Evolutionary conservation across 2,888 invertebrate genomes (phyloP).

Genomic region (Lochmaea capreae): DNA sequence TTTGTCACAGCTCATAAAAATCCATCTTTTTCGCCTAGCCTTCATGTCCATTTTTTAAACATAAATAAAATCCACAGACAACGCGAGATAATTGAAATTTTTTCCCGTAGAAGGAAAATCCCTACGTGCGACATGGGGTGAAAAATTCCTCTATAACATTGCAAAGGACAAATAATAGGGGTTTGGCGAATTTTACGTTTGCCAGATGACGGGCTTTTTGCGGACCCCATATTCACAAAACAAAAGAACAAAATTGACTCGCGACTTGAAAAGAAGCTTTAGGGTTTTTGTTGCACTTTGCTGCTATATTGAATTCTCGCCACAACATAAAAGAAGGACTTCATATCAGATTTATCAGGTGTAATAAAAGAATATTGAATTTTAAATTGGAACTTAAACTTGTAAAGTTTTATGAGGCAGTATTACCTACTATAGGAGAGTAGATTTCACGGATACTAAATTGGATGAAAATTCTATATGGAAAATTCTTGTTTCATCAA

Average conservation of each 20-base stretch:
- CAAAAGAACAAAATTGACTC: conserved; percentile 41
- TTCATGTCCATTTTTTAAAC: not conserved
- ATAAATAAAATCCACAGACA: conserved; percentile 4
- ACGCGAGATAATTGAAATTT: conserved; percentile 4
- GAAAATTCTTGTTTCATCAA: not conserved
- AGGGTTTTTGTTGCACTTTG: conserved; percentile 41
- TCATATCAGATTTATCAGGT: conserved; percentile 44
- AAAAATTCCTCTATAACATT: conserved; percentile 29
- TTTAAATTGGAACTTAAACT: conserved; percentile 46
- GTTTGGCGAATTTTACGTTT: conserved; percentile 40
- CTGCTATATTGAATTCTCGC: conserved; percentile 43
- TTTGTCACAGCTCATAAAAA: too few relatives aligned
- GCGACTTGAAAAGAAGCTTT: conserved; percentile 36
- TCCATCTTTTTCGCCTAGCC: too few relatives aligned
- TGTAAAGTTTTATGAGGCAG: conserved; percentile 25
- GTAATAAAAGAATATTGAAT: conserved; percentile 48
- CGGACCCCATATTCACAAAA: conserved; percentile 36
- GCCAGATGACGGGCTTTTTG: conserved; percentile 39
- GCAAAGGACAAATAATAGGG: conserved; percentile 28
- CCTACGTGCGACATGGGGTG: conserved; percentile 24
- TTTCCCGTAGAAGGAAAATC: conserved; percentile 23
- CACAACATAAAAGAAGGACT: conserved; percentile 39
- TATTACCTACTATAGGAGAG: conserved; percentile 24
- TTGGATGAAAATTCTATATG: conserved; percentile 8
- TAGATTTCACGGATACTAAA: conserved; percentile 6